Conservation (phyloP, 2,888 invertebrate species). For the Melitaea athalia region DNA sequence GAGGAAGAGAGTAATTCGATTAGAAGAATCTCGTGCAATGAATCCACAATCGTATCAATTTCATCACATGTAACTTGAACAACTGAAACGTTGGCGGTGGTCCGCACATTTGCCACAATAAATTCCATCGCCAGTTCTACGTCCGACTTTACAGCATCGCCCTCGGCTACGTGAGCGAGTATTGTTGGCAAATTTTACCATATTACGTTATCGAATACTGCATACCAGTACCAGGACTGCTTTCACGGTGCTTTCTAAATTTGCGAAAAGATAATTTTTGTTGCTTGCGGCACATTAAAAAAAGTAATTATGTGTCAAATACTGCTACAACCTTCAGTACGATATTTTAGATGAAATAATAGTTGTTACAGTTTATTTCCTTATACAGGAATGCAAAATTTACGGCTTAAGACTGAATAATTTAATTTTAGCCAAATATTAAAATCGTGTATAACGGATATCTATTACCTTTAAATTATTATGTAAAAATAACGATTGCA, state of each 20-base stretch:
- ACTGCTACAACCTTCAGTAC: constrained; percentile 14
- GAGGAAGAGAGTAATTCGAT: constrained; percentile 27
- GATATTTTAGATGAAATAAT: neutral
- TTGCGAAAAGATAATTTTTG: constrained; percentile 59
- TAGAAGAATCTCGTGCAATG: constrained; percentile 23
- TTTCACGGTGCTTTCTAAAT: constrained; percentile 73
- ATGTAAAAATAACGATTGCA: neutral
- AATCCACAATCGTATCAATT: constrained; percentile 34
- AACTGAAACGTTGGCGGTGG: constrained; percentile 27
- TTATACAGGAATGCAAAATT: neutral
- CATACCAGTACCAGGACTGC: constrained; percentile 58
- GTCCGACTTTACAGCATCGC: constrained; percentile 43
- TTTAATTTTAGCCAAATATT: neutral
- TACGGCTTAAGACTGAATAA: no score
- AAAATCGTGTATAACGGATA: neutral
- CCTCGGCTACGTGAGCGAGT: constrained; percentile 51
- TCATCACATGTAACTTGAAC: constrained; percentile 32
- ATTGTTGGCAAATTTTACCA: constrained; percentile 67
- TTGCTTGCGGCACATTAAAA: constrained; percentile 37
- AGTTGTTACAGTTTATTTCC: neutral
- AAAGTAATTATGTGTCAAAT: constrained; percentile 23
- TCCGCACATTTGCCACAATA: constrained; percentile 30
- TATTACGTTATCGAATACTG: constrained; percentile 61
- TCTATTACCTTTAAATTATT: neutral
- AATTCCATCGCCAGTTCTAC: constrained; percentile 33